Base-by-base conservation (phyloP, 1,140 invertebrate genomes). In the Drosophila equinoxialis region DNA sequence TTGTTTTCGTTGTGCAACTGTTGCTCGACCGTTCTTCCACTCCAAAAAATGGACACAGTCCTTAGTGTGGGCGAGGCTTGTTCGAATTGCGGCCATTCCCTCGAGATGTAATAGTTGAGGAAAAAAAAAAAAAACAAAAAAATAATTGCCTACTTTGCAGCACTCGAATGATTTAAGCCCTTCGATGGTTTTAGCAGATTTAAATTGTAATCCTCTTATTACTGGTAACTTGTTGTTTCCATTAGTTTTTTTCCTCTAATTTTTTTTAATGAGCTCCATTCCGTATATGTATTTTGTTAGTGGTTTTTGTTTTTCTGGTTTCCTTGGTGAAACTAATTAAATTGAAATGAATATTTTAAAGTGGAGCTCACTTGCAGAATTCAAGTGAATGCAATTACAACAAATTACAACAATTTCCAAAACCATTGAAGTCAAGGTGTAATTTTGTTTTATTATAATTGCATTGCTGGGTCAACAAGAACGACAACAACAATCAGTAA, bases 401-500 rank as follows among this genome's bases (percentile, higher is more conserved):
- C 48, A 65, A 64, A 79, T 86, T 83, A 87, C 76, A 59, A 58
- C 48, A 65, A 64, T 58, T 54, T 48, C 58, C 63, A 54, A 30
- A 68, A 61, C 41, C 1, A 67, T 48, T 48, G 17, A 7, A 17
- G n/a, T 10, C 64, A 74, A 71, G 71, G 66, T 78, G 71, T 55
- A 68, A 81, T 85, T 84, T 74, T 69, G 79, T 83, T 77, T 68
- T 51, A 77, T 77, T 79, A 83, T 86, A 89, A 86, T 86, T 89
- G 83, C 79, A 55, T 55, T 59, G 41, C 51, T 33, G 33, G 26
- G 14, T 26, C 54, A 26, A 51, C 37, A 13, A 39, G 3, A 39
- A 13, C 37, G 4, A 39, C 11, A 37, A 37, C 35, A 37, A 11
- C 35, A 37, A 37, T 37, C 35, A 37, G 3, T 13, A 13, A 39